Conservation (phyloP, 2,113 vertebrate genomes). For the Silurus glanis region DNA sequence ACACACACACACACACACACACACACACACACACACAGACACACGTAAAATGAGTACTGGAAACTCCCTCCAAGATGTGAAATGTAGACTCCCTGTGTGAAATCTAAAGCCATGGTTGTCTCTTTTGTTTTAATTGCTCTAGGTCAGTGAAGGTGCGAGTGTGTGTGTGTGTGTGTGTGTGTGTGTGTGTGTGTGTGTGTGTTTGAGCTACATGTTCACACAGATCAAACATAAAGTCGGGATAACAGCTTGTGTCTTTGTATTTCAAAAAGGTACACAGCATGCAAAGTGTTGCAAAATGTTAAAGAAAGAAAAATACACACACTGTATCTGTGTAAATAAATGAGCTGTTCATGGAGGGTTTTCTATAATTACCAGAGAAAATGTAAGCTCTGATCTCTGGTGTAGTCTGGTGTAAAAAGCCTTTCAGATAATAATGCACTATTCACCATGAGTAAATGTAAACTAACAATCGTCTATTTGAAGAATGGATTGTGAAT, state of each 20-base stretch:
- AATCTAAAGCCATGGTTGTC: slow-evolving; percentile 47
- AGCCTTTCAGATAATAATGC: not conserved
- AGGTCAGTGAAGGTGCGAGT: not conserved
- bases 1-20: slow-evolving; percentile 29
- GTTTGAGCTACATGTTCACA: not conserved
- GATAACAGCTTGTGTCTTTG: slow-evolving; percentile 18
- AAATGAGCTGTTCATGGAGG: not conserved
- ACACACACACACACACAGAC: slow-evolving; percentile 27
- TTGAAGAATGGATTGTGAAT: not conserved
- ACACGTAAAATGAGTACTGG: not conserved
- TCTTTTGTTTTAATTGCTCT: slow-evolving; percentile 50
- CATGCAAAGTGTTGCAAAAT: slow-evolving; percentile 12
- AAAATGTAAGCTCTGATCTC: not conserved
- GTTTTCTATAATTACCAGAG: not conserved
- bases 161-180: slow-evolving; percentile 5
- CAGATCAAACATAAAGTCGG: not conserved
- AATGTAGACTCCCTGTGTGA: slow-evolving; percentile 53
- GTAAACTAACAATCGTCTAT: not conserved
- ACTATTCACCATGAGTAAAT: not conserved
- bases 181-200: slow-evolving; percentile 5
- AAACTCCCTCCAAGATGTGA: slow-evolving; percentile 52
- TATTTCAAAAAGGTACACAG: not conserved
- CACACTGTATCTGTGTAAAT: not conserved
- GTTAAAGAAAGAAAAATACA: not conserved
- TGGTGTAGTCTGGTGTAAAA: not conserved